Evolutionary conservation across 2,797 vertebrate genomes (phyloP), one percentile per base, ranked within the genome.

Genomic region (Dryobates pubescens): DNA sequence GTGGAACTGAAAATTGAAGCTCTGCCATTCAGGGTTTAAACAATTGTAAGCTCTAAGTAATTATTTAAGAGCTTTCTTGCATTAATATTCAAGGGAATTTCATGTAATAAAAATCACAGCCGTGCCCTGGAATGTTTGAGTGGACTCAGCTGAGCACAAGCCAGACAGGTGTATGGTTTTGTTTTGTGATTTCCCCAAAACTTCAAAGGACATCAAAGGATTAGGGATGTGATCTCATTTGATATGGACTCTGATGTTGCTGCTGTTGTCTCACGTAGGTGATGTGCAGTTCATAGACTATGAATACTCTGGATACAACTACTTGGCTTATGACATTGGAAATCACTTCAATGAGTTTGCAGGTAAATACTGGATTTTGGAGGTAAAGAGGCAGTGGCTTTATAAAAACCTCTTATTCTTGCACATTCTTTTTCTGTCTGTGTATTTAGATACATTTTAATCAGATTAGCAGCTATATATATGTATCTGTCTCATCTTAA

Each of bases 341-440:
- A 99, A 99, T 96, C 99, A 99, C 98, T 99, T 99, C 98, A 99
- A 99, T 96, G 99, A 99, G 97, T 99, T 99, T 98, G 99, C 99
- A 98, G 99, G 99, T 99, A 95, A 96, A 95, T 81, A 30, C 5
- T 47, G 9, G 9, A 18, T 72, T 91, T 63, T 17, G 68, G 63
- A 62, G 43, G 41, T 83, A 38, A 49, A 80, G 38, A 5, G n/a
- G 36, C 72, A 20, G 17, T 69, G n/a, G 4, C 47, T 59, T 83
- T 47, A 29, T 17, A 19, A 49, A 91, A 32, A 10, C 3, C 6
- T 22, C 9, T 36, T 1, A 9, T 64, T 71, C 30, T 71, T 68
- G 18, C 1, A 1, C 6, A 3, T 43, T 41, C 1, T 41, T 2
- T 47, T 41, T 59, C 13, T 62, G 8, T 24, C 14, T 62, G 17